Evolutionary conservation across 2,888 invertebrate species (phyloP).

Genomic region (Lasius platythorax): DNA sequence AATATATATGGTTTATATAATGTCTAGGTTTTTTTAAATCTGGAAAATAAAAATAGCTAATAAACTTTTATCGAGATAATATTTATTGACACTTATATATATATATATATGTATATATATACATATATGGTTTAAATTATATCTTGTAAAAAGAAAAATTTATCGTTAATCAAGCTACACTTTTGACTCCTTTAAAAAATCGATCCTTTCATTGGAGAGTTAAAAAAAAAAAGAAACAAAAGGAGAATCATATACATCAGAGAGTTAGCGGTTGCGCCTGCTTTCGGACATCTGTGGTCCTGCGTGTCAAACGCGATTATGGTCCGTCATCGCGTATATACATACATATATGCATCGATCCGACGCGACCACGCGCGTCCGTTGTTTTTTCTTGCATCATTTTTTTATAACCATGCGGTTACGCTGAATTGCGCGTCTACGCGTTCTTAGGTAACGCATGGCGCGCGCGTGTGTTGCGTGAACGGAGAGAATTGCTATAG

Average conservation of each 20-base stretch:
- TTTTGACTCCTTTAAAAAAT: not conserved
- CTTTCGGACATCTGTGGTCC: conserved; percentile 62
- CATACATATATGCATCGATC: conserved; percentile 71
- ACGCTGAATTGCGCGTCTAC: conserved; percentile 68
- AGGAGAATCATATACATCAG: not conserved
- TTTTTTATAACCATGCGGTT: conserved; percentile 38
- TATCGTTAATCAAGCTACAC: not conserved
- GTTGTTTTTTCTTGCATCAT: conserved; percentile 45
- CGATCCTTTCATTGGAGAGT: not conserved
- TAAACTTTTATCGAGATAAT: not conserved
- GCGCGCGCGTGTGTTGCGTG: conserved; percentile 72
- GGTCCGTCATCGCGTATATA: conserved; percentile 55
- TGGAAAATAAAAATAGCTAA: not conserved
- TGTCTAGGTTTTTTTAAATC: not conserved
- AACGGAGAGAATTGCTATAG: conserved; percentile 61
- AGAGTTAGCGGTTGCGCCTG: conserved; percentile 24
- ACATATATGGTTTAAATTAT: not conserved
- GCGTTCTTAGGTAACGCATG: conserved; percentile 79
- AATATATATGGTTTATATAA: not conserved
- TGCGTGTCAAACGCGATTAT: conserved; percentile 72
- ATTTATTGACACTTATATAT: not conserved
- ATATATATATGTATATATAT: too few species aligned
- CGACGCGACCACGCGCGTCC: conserved; percentile 70
- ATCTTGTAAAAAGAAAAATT: not conserved
- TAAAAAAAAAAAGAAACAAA: not conserved